These are phyloP conservation scores for Daubentonia madagascariensis DNA, from an alignment of 2,113 vertebrate species.

Conservation along the genomic window DNA sequence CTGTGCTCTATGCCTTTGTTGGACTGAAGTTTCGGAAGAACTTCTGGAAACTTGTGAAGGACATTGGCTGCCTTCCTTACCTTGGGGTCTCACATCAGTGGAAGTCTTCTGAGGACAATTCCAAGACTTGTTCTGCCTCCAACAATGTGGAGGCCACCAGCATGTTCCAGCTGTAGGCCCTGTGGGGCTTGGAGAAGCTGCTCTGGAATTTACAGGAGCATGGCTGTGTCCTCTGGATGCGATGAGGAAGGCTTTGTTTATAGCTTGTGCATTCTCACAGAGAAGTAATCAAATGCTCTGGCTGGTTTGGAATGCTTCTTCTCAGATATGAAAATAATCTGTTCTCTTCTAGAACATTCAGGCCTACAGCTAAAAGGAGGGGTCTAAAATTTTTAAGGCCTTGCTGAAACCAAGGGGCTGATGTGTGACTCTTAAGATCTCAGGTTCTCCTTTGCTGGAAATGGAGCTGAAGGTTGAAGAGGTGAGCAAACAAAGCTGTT, in stretches of 20 bases:
- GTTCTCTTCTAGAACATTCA: neutral
- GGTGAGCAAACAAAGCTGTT: neutral
- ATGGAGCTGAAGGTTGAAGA: neutral
- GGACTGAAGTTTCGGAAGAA: slow-evolving; percentile 81
- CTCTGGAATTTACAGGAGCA: fast-evolving
- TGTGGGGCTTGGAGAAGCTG: neutral
- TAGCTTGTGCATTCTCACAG: fast-evolving
- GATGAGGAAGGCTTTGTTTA: neutral
- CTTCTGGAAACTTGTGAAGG: slow-evolving; percentile 77
- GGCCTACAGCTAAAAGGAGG: neutral
- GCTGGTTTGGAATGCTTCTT: neutral
- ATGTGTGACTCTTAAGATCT: neutral
- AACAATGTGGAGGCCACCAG: slow-evolving; percentile 68
- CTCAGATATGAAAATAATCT: neutral
- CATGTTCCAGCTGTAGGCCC: slow-evolving; percentile 64
- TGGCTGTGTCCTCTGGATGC: neutral
- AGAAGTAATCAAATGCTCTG: neutral
- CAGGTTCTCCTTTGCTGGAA: neutral
- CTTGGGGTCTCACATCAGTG: neutral
- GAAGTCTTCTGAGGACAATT: slow-evolving; percentile 69
- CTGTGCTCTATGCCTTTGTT: slow-evolving; percentile 81
- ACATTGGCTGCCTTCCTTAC: slow-evolving; percentile 41
- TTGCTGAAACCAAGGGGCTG: neutral
- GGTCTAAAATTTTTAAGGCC: neutral
- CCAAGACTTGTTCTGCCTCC: slow-evolving; percentile 66